Evolutionary conservation across 2,113 vertebrate genomes (phyloP).

Genomic region (Brachyhypopomus gauderio): DNA sequence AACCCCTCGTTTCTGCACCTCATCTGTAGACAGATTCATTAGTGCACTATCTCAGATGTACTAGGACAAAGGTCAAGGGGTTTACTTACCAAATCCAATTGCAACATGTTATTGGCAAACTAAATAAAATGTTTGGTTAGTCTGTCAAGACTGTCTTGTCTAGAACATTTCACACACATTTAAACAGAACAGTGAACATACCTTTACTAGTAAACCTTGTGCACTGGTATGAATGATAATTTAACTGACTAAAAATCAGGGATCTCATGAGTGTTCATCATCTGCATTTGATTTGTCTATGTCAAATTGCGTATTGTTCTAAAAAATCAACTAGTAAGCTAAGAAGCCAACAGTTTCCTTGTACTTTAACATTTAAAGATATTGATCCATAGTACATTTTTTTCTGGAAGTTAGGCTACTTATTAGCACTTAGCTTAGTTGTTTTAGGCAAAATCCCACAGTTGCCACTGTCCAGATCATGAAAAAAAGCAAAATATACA

Average conservation of each 20-base stretch:
- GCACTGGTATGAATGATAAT: not conserved
- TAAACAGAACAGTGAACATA: not conserved
- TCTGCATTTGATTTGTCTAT: too few relatives aligned
- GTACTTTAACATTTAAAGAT: too few relatives aligned
- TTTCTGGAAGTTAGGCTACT: not conserved
- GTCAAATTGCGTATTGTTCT: too few relatives aligned
- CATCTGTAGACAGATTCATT: too few relatives aligned
- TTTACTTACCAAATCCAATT: not conserved
- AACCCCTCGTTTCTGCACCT: too few relatives aligned
- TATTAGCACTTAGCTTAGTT: not conserved
- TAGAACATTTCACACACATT: not conserved
- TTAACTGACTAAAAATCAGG: too few relatives aligned
- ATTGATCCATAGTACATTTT: not conserved
- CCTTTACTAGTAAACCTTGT: not conserved
- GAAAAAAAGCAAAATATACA: constrained; percentile 7
- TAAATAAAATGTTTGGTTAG: not conserved
- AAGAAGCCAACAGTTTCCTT: too few relatives aligned
- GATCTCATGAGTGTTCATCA: too few relatives aligned
- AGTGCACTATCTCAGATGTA: not conserved
- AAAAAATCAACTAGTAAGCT: too few relatives aligned
- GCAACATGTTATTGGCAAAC: not conserved
- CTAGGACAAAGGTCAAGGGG: not conserved
- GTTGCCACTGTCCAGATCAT: not conserved
- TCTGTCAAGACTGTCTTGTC: constrained; percentile 9
- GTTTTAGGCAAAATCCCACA: not conserved